phyloP scores from a whole-genome alignment of 2,888 invertebrate species.

The Zhuqinia jingwanae region DNA sequence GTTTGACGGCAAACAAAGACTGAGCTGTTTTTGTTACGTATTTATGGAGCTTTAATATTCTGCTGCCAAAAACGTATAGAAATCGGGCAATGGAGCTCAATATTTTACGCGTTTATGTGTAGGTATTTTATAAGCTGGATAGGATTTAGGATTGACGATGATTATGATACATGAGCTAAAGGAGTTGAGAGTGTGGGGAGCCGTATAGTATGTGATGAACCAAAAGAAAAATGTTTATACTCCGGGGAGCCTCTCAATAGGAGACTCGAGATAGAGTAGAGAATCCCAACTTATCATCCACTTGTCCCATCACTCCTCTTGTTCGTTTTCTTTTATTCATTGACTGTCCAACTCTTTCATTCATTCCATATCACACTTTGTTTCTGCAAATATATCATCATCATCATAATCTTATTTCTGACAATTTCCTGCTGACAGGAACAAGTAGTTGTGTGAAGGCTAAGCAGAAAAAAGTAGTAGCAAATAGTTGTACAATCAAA shows the following conservation, averaged over 20 bases:
- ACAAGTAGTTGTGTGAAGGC: slow-evolving; percentile 15
- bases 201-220: neutral
- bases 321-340: neutral
- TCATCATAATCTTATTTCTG: slow-evolving; percentile 45
- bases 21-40: neutral
- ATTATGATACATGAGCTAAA: slow-evolving; percentile 37
- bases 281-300: slow-evolving; percentile 47
- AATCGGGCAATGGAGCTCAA: neutral
- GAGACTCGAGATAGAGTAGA: slow-evolving; percentile 16
- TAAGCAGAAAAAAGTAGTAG: slow-evolving; percentile 20
- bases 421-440: slow-evolving; percentile 54
- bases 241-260: slow-evolving; percentile 38
- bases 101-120: slow-evolving; percentile 9
- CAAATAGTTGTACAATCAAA: neutral
- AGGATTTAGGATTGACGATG: neutral
- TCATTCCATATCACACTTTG: slow-evolving; percentile 7
- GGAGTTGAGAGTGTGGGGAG: no score
- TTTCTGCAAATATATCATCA: slow-evolving; percentile 45
- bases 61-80: neutral
- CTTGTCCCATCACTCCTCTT: slow-evolving; percentile 37
- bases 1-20: slow-evolving; percentile 1
- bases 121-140: slow-evolving; percentile 1
- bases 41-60: neutral
- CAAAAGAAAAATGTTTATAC: slow-evolving; percentile 31
- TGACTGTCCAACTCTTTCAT: slow-evolving; percentile 8